Conservation (phyloP, 2,797 vertebrate species). For the Channa striata region DNA sequence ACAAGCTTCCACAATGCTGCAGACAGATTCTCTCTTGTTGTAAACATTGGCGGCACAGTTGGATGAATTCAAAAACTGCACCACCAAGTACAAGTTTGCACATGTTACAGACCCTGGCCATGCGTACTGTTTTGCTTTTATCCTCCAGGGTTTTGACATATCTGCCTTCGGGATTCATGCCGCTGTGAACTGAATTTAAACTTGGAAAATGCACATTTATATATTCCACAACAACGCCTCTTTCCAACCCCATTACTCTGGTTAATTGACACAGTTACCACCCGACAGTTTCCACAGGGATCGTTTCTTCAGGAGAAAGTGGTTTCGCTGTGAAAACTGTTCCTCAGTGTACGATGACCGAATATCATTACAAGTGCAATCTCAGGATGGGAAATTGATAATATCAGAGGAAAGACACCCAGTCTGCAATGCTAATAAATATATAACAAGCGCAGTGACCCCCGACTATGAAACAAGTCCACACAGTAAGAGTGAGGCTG, state of each 20-base stretch:
- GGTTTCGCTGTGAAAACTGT: too few species aligned
- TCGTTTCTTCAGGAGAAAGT: not conserved
- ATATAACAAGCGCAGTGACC: too few species aligned
- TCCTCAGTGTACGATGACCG: too few species aligned
- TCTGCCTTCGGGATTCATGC: not conserved
- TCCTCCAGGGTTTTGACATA: not conserved
- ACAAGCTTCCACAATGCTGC: conserved; percentile 47
- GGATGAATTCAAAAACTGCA: conserved; percentile 23
- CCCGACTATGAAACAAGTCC: too few species aligned
- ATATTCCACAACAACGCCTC: not conserved
- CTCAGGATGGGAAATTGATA: too few species aligned
- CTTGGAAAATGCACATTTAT: not conserved
- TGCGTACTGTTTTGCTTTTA: not conserved
- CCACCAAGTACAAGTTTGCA: not conserved
- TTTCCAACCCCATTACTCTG: not conserved
- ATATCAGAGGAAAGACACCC: too few species aligned
- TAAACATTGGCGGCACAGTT: conserved; percentile 29
- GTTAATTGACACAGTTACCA: not conserved
- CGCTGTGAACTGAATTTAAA: not conserved
- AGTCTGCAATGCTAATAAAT: too few species aligned
- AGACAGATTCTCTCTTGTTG: conserved; percentile 37
- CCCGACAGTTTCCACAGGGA: not conserved
- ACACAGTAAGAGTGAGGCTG: too few species aligned
- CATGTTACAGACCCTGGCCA: not conserved
- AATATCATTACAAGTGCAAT: too few species aligned